Evolutionary conservation across 2,797 vertebrate species (phyloP).

Genomic region (Ceyx erithaca): DNA sequence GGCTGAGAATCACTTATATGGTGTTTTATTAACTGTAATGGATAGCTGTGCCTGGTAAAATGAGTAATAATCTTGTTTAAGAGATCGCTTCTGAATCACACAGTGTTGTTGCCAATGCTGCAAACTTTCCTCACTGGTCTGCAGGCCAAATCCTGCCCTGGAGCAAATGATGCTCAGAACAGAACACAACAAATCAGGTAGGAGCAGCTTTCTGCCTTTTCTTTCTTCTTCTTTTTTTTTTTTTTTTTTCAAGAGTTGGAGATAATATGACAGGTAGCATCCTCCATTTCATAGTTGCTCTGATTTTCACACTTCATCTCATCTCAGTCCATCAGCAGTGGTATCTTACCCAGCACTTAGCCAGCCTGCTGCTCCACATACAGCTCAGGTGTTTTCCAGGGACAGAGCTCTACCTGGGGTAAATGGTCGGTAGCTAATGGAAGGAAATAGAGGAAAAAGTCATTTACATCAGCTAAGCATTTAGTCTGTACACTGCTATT

Average conservation of each 20-base stretch:
- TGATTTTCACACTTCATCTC: constrained; percentile 7
- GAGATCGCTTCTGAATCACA: constrained; percentile 3
- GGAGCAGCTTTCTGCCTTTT: background rate
- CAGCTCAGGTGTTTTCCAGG: background rate
- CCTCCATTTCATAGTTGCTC: background rate
- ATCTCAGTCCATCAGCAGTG: background rate
- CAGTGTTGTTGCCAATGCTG: constrained; percentile 1
- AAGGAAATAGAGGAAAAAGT: constrained; percentile 37
- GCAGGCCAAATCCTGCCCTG: constrained; percentile 36
- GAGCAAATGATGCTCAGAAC: background rate
- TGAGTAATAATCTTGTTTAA: constrained; percentile 56
- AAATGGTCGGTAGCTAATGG: constrained; percentile 10
- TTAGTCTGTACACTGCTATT: background rate
- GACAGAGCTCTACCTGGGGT: constrained; percentile 4
- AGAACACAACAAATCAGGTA: background rate
- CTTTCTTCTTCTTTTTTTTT: too few species aligned
- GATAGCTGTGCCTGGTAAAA: constrained; percentile 60
- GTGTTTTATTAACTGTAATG: constrained; percentile 71
- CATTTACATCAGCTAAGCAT: constrained; percentile 17
- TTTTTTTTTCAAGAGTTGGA: background rate
- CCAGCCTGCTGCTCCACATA: background rate
- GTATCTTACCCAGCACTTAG: background rate
- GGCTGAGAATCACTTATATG: constrained; percentile 57
- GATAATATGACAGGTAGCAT: background rate
- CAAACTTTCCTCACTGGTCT: background rate